A percentile compares a stretch with the other conserved stretches of the same genome.
These are phyloP conservation scores for Eupristina koningsbergeri DNA, from an alignment of 1,140 invertebrate species.

Conservation along the genomic window DNA sequence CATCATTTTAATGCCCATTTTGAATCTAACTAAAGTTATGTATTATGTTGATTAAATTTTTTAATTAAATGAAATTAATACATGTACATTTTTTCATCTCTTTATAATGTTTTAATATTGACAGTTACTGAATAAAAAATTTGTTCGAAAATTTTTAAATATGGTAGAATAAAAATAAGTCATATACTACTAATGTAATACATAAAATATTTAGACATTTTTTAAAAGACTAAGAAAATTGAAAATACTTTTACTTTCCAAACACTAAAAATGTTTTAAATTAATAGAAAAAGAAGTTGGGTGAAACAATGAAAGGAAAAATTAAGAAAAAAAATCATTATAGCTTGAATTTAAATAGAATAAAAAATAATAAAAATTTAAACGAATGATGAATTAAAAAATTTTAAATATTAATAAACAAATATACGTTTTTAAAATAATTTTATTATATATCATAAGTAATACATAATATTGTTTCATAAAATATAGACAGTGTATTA, in stretches of 20 bases:
- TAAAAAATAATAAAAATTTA: conserved; percentile 46
- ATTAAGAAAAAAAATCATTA: conserved; percentile 62
- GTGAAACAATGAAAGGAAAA: too few relatives aligned
- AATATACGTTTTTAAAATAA: conserved; percentile 51
- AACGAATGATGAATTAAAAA: conserved; percentile 57
- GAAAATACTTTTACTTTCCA: not conserved
- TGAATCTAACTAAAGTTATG: too few relatives aligned
- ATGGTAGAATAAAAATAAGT: conserved; percentile 84
- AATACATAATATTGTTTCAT: conserved; percentile 30
- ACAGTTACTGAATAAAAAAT: conserved; percentile 79
- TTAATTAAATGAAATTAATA: too few relatives aligned
- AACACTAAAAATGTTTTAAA: not conserved
- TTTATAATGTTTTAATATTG: conserved; percentile 75
- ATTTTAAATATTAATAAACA: conserved; percentile 58
- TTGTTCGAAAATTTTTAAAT: conserved; percentile 84
- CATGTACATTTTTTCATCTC: not conserved
- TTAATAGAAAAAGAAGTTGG: not conserved
- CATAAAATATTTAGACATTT: conserved; percentile 78
- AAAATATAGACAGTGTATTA: conserved; percentile 36
- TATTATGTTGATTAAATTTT: too few relatives aligned
- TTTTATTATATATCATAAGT: conserved; percentile 38
- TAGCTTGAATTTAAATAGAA: not conserved
- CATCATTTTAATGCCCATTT: too few relatives aligned
- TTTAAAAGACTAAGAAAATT: conserved; percentile 59
- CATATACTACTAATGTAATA: conserved; percentile 78